phyloP scores from a whole-genome alignment of 2,113 vertebrate species.

The Pedetes capensis region DNA sequence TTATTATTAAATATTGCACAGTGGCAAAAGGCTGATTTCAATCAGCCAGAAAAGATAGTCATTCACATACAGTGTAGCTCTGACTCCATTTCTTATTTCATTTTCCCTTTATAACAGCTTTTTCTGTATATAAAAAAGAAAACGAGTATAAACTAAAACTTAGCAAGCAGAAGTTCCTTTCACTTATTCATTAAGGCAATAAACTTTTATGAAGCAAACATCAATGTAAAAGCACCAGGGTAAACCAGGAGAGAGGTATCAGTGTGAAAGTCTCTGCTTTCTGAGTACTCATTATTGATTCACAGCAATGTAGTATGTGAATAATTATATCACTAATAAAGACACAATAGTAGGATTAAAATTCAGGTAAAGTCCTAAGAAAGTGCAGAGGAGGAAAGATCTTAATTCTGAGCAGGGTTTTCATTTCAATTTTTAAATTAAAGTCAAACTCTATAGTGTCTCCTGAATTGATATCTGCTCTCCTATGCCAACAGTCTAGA shows the following conservation, averaged over 20 bases:
- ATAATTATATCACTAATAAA: not conserved
- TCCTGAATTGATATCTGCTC: conserved; percentile 40
- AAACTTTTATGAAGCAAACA: not conserved
- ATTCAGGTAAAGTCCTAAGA: not conserved
- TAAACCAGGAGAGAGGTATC: not conserved
- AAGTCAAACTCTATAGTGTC: conserved; percentile 34
- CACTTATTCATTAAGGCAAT: not conserved
- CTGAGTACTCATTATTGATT: not conserved
- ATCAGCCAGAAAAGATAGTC: not conserved
- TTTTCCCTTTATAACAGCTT: not conserved
- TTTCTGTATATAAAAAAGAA: not conserved
- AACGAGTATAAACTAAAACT: not conserved
- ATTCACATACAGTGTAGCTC: not conserved
- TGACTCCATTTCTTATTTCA: not conserved
- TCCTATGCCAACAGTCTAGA: conserved; percentile 44
- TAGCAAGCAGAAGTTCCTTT: not conserved
- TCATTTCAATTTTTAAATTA: conserved; percentile 59
- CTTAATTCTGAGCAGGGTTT: conserved; percentile 26
- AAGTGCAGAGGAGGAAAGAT: not conserved
- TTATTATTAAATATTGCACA: not conserved
- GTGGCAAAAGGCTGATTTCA: not conserved
- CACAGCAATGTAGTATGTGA: not conserved
- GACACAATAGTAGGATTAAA: not conserved
- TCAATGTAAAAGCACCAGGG: not conserved
- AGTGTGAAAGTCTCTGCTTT: not conserved